These are phyloP conservation scores for Achlya flavicornis DNA, from an alignment of 2,888 invertebrate species.

Conservation along the genomic window DNA sequence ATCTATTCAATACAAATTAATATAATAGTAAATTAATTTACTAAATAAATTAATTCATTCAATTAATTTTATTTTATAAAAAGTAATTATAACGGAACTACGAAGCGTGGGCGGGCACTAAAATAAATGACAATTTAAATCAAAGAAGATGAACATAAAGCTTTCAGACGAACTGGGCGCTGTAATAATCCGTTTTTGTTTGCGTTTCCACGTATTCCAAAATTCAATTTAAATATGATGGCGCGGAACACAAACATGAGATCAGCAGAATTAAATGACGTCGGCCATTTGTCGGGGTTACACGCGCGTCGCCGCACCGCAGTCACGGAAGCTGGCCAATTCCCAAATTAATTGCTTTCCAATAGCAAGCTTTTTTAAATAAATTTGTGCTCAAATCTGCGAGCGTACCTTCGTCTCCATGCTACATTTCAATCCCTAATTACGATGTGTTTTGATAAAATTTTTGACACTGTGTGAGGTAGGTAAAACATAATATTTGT, in stretches of 20 bases:
- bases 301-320: constrained; percentile 48
- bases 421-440: constrained; percentile 11
- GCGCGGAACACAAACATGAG: constrained; percentile 76
- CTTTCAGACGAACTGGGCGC: constrained; percentile 45
- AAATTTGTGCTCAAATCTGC: constrained; percentile 45
- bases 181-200: constrained; percentile 68
- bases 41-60: too few relatives aligned
- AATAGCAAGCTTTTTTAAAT: constrained; percentile 59
- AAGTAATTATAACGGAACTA: too few relatives aligned
- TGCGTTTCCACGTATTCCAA: constrained; percentile 65
- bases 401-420: constrained; percentile 22
- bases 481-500: neutral
- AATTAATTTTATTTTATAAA: too few relatives aligned
- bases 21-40: too few relatives aligned
- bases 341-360: constrained; percentile 78
- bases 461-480: too few relatives aligned
- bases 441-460: neutral
- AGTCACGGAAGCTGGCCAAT: constrained; percentile 52
- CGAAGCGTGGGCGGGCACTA: too few relatives aligned
- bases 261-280: constrained; percentile 80
- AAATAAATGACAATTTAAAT: neutral
- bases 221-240: constrained; percentile 83
- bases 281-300: constrained; percentile 71
- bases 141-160: neutral
- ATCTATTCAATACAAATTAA: too few relatives aligned